Evolutionary conservation across 2,113 vertebrate genomes (phyloP).

Genomic region (Furnarius figulus): DNA sequence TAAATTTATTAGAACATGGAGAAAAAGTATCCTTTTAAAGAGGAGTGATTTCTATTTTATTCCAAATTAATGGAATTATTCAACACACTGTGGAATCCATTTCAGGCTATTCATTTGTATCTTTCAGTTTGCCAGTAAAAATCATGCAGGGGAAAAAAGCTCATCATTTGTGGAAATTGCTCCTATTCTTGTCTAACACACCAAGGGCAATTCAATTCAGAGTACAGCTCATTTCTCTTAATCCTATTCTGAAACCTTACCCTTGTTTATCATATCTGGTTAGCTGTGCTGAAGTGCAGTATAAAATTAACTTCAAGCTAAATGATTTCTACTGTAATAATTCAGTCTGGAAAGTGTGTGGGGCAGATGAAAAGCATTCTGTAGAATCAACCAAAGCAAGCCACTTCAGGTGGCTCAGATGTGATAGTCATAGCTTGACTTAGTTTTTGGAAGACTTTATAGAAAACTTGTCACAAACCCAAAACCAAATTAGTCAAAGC

Average conservation of each 20-base stretch:
- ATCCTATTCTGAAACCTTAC: not conserved
- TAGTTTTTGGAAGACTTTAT: not conserved
- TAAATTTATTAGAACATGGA: not conserved
- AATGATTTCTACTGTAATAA: not conserved
- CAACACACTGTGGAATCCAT: not conserved
- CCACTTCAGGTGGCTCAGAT: not conserved
- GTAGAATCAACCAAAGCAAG: not conserved
- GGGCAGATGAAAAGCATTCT: not conserved
- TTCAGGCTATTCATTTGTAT: not conserved
- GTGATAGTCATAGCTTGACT: not conserved
- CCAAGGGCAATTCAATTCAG: not conserved
- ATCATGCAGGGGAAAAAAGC: not conserved
- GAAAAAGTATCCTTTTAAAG: not conserved
- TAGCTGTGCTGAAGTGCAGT: not conserved
- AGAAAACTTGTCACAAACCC: not conserved
- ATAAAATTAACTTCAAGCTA: not conserved
- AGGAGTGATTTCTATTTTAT: not conserved
- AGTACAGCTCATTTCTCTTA: not conserved
- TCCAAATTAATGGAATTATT: not conserved
- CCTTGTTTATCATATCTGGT: not conserved
- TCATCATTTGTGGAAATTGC: not conserved
- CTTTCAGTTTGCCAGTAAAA: not conserved
- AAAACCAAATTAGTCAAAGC: not conserved
- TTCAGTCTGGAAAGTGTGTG: not conserved
- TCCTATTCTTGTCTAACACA: not conserved